Percentiles rank a stretch among this genome's conserved stretches.
phyloP scores from a whole-genome alignment of 2,888 invertebrate genomes.

The Torymus aiolomorphi region DNA sequence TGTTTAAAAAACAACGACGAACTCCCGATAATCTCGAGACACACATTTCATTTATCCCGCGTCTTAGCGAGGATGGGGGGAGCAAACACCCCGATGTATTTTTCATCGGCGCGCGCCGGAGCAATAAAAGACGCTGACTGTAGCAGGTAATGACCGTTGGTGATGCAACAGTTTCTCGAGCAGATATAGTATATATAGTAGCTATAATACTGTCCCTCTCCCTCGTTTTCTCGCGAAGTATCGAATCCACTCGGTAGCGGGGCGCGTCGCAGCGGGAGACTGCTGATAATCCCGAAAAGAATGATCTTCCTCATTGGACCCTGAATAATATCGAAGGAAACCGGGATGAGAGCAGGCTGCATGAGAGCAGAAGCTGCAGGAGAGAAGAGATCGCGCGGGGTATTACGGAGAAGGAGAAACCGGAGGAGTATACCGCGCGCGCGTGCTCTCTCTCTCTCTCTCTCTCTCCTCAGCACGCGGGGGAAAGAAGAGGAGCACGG shows the following conservation, averaged over 20 bases:
- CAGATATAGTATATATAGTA: not conserved
- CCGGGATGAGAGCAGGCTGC: slow-evolving; percentile 39
- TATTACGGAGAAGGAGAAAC: slow-evolving; percentile 31
- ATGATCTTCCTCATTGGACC: slow-evolving; percentile 50
- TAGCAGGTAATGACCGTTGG: slow-evolving; percentile 18
- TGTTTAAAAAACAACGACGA: not conserved
- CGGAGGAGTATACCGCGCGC: slow-evolving; percentile 16
- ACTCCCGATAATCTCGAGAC: not conserved
- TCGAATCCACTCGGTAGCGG: slow-evolving; percentile 41
- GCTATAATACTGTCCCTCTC: not conserved
- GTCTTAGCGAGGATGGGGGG: slow-evolving; percentile 2
- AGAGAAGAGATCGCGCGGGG: slow-evolving; percentile 38
- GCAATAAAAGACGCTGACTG: slow-evolving; percentile 14
- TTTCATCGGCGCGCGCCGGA: slow-evolving; percentile 31
- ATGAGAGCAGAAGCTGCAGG: slow-evolving; percentile 38
- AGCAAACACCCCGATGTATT: slow-evolving; percentile 20
- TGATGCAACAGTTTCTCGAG: slow-evolving; percentile 41
- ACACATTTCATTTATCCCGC: slow-evolving; percentile 22
- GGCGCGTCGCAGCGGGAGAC: slow-evolving; percentile 52
- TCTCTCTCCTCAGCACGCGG: not conserved
- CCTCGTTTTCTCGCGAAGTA: slow-evolving; percentile 6
- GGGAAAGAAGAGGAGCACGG: slow-evolving; percentile 47
- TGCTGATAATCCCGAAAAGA: slow-evolving; percentile 55
- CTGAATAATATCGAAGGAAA: slow-evolving; percentile 54
- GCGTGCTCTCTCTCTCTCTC: too few relatives aligned